Conservation (phyloP, 2,888 invertebrate genomes). For the Malacosoma neustria region DNA sequence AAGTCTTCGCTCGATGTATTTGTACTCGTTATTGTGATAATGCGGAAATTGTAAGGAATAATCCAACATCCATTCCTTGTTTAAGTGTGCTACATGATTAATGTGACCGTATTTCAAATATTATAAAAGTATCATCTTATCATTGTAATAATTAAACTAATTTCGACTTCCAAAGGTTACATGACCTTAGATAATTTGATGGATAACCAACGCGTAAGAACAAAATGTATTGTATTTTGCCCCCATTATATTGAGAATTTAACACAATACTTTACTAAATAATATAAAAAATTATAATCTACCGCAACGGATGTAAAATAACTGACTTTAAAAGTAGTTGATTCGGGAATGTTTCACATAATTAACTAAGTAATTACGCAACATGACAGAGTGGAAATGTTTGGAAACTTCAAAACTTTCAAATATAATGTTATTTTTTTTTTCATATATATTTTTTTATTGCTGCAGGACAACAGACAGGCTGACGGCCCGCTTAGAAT, state of each 20-base stretch:
- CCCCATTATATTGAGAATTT: conserved; percentile 3
- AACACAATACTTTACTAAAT: too few species aligned
- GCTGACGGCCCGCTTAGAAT: too few species aligned
- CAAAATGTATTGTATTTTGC: not conserved
- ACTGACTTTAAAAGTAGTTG: too few species aligned
- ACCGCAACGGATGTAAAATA: too few species aligned
- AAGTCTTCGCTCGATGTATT: not conserved
- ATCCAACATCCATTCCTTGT: not conserved
- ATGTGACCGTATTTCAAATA: not conserved
- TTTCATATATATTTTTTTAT: too few species aligned
- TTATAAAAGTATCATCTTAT: conserved; percentile 23
- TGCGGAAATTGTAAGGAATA: not conserved
- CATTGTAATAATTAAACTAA: conserved; percentile 40
- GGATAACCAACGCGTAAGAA: not conserved
- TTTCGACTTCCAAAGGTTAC: conserved; percentile 10
- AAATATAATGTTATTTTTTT: too few species aligned
- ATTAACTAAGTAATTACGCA: too few species aligned
- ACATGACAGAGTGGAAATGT: too few species aligned
- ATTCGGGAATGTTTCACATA: too few species aligned
- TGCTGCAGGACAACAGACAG: too few species aligned
- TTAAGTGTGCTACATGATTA: not conserved
- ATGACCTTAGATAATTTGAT: not conserved
- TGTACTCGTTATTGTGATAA: not conserved
- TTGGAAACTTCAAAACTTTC: too few species aligned
- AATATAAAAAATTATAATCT: too few species aligned